A percentile compares a stretch with the other conserved stretches of the same genome.
phyloP scores from a whole-genome alignment of 2,797 vertebrate species.

The Argentina silus region DNA sequence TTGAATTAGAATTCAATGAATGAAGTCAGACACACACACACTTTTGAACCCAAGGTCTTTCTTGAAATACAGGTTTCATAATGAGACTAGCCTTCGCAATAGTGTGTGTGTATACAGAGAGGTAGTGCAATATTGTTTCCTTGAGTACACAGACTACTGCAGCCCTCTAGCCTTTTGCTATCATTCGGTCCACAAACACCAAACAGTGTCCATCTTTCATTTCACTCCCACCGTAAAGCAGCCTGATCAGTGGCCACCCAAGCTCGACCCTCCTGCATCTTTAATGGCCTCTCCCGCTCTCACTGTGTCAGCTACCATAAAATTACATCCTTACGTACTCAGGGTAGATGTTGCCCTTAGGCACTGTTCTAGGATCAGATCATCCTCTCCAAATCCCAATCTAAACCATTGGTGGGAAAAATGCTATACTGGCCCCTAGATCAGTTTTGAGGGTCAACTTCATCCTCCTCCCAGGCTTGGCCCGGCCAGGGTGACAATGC shows the following conservation, averaged over 20 bases:
- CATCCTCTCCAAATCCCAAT: conserved; percentile 41
- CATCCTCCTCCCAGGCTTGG: conserved; percentile 2
- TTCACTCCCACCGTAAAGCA: conserved; percentile 66
- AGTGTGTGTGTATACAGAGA: too few species aligned
- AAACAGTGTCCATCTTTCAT: conserved; percentile 55
- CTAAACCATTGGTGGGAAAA: conserved; percentile 3
- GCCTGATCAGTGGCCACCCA: conserved; percentile 63
- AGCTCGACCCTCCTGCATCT: conserved; percentile 67
- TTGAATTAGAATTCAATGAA: too few species aligned
- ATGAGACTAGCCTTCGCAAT: too few species aligned
- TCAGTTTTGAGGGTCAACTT: conserved; percentile 6
- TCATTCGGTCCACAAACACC: conserved; percentile 56
- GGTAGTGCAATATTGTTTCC: too few species aligned
- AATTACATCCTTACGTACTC: conserved; percentile 51
- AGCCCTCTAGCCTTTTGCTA: neutral
- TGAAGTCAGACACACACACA: neutral
- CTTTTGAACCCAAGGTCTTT: neutral
- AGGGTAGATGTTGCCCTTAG: conserved; percentile 28
- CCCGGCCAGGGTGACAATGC: conserved; percentile 30
- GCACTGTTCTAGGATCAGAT: conserved; percentile 36
- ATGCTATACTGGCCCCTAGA: conserved; percentile 32
- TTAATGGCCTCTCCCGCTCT: conserved; percentile 64
- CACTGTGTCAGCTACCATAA: conserved; percentile 60
- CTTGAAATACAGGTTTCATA: too few species aligned
- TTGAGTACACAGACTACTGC: too few species aligned